phyloP scores from a whole-genome alignment of 2,888 invertebrate species.

The Amaurobius ferox region DNA sequence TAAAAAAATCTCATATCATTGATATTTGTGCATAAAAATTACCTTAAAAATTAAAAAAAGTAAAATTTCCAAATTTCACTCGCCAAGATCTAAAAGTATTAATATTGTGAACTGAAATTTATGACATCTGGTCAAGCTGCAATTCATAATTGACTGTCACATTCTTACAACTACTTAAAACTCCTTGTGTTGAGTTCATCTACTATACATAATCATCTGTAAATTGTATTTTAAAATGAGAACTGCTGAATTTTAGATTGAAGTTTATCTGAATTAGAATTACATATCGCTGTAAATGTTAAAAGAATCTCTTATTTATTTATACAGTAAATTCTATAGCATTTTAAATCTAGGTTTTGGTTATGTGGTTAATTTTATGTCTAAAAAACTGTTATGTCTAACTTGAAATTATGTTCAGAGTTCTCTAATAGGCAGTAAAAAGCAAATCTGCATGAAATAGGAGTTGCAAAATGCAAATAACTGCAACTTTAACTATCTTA shows the following conservation, averaged over 20 bases:
- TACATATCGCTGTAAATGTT: slow-evolving; percentile 9
- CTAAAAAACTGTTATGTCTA: no score
- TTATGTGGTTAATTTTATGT: no score
- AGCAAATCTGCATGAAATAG: no score
- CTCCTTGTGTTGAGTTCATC: neutral
- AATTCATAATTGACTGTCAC: neutral
- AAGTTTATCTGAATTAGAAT: neutral
- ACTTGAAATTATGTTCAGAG: no score
- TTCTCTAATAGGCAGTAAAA: no score
- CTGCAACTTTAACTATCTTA: no score
- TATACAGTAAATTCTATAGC: neutral
- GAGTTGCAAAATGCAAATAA: no score
- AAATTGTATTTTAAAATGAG: neutral
- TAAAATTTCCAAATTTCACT: neutral
- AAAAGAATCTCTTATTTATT: neutral
- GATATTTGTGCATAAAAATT: neutral
- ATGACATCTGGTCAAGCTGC: neutral
- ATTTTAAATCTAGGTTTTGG: no score
- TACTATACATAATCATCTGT: slow-evolving; percentile 11
- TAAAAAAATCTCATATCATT: slow-evolving; percentile 65
- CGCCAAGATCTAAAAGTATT: slow-evolving; percentile 5
- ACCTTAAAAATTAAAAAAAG: neutral
- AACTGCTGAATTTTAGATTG: neutral
- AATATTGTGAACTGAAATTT: neutral
- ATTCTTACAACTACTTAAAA: neutral